phyloP scores from a whole-genome alignment of 2,888 invertebrate genomes.

The Acleris emargana region DNA sequence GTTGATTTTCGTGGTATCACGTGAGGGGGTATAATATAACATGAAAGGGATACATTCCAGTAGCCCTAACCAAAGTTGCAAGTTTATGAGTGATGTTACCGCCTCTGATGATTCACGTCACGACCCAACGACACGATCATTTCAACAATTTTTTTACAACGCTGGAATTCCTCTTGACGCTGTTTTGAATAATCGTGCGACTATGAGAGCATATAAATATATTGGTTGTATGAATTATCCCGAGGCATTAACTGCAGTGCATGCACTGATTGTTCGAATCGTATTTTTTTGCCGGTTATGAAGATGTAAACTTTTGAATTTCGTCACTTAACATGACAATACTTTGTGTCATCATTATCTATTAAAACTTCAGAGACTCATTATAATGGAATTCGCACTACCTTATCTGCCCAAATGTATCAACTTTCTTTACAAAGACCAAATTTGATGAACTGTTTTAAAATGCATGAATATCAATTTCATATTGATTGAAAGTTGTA shows the following conservation, averaged over 20 bases:
- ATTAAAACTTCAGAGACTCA: no score
- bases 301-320: constrained; percentile 1
- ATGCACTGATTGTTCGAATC: no score
- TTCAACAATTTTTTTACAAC: constrained; percentile 22
- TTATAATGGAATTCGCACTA: no score
- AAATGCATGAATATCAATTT: no score
- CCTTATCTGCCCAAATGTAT: no score
- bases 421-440: no score
- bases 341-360: no score
- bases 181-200: background rate
- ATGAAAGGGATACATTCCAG: constrained; percentile 1
- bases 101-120: constrained; percentile 36
- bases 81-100: constrained; percentile 34
- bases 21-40: constrained; percentile 6
- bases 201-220: constrained; percentile 21
- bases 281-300: background rate
- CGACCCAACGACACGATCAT: constrained; percentile 30
- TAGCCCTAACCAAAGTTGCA: constrained; percentile 11
- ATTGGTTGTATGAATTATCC: constrained; percentile 16
- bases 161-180: no score
- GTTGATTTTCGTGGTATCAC: constrained; percentile 5
- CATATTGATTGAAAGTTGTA: no score
- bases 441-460: no score
- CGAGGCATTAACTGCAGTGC: constrained; percentile 2
- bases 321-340: no score